Evolutionary conservation across 2,888 invertebrate species (phyloP).

Genomic region (Octodonta nipae): DNA sequence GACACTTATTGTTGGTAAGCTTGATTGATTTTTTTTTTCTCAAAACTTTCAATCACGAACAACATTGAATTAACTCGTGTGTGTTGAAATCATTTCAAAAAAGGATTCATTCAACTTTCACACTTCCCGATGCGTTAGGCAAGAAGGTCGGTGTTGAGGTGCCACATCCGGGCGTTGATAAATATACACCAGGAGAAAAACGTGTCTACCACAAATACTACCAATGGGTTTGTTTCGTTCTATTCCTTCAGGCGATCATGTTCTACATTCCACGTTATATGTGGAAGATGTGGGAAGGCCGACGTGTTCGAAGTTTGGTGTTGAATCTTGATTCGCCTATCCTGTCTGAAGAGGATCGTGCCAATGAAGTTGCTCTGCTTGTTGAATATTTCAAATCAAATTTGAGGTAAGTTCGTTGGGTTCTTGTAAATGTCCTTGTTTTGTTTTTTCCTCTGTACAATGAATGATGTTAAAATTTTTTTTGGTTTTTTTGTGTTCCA

Average conservation of each 20-base stretch:
- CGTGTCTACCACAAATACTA: constrained; percentile 87
- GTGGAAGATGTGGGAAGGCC: constrained; percentile 91
- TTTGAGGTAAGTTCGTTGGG: constrained; percentile 66
- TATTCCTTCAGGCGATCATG: constrained; percentile 80
- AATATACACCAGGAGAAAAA: constrained; percentile 66
- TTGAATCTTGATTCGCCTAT: constrained; percentile 78
- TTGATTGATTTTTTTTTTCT: no score
- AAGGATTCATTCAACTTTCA: constrained; percentile 86
- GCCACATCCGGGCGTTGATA: constrained; percentile 69
- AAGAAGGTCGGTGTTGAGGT: constrained; percentile 70
- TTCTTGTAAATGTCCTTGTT: no score
- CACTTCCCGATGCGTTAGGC: constrained; percentile 67
- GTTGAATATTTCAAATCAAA: constrained; percentile 72
- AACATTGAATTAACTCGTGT: no score
- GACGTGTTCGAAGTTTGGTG: constrained; percentile 80
- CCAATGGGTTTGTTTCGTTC: constrained; percentile 88
- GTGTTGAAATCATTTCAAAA: no score
- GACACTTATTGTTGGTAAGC: constrained; percentile 91
- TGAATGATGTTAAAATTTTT: no score
- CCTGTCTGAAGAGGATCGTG: constrained; percentile 67
- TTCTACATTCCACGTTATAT: constrained; percentile 84
- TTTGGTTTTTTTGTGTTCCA: no score
- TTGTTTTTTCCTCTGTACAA: no score
- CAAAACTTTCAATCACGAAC: no score
- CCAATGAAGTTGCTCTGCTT: constrained; percentile 68